Evolutionary conservation across 2,797 vertebrate species (phyloP).

Genomic region (Pyrocephalus nanus): DNA sequence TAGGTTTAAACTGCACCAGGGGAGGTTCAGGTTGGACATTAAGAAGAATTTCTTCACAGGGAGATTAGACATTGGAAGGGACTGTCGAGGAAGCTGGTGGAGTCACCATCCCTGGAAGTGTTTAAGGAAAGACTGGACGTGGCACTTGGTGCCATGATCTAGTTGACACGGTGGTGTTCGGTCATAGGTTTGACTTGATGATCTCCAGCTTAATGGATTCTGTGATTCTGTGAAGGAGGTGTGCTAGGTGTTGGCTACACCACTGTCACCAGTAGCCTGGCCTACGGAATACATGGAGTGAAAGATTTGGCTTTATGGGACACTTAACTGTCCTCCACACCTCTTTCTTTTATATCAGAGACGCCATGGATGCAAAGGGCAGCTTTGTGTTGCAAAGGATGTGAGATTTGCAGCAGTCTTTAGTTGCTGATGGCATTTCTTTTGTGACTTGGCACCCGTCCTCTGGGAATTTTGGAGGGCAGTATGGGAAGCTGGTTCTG

Average conservation of each 20-base stretch:
- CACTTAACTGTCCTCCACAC: neutral
- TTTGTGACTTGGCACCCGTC: neutral
- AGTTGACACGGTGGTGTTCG: rapidly evolving
- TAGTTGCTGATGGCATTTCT: neutral
- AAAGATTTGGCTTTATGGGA: neutral
- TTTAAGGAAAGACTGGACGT: neutral
- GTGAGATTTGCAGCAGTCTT: neutral
- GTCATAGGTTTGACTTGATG: neutral
- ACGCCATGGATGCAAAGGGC: rapidly evolving
- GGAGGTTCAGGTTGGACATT: neutral
- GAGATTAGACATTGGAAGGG: neutral
- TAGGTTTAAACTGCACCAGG: neutral
- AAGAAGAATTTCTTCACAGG: neutral
- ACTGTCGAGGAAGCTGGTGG: neutral
- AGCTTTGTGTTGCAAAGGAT: neutral
- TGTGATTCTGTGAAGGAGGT: neutral
- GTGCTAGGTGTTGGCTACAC: neutral
- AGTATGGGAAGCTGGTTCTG: neutral
- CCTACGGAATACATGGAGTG: rapidly evolving
- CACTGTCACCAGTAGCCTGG: rapidly evolving
- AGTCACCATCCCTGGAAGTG: neutral
- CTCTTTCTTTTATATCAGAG: neutral
- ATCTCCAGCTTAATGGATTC: neutral
- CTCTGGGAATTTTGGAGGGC: neutral
- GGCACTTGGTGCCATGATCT: neutral